Evolutionary conservation across 2,888 invertebrate species (phyloP), one percentile per base, ranked within the genome.

Genomic region (Sabatieria punctata): DNA sequence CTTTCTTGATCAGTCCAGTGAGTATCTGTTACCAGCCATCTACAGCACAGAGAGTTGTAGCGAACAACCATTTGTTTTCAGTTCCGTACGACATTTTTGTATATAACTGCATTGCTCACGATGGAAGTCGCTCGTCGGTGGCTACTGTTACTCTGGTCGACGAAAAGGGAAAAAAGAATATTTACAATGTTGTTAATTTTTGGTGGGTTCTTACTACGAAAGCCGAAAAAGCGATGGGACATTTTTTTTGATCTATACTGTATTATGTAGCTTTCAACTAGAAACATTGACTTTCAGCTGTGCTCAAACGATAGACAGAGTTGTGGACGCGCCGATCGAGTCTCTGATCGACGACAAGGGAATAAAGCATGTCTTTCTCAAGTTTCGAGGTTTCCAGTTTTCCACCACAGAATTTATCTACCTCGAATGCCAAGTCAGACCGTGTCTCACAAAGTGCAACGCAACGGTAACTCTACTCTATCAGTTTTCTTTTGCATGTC

Each of bases 81-180:
- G 45, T 39, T 2, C 45, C 45, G 4, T 45, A 45, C 40, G 45
- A 45, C 23, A 30, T 45, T 18, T 21, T 45, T 15, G 37, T 45
- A 24, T 45, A 30, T 39, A 45, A 40, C 40, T 45, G 45, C 21
- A 24, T 45, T 18, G 45, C 45, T 4, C 45, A 45, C 30, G 45
- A 45, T n/a, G 45, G 45, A 4, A 39, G 26, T 2, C 8, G 40
- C 8, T 27, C 25, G 30, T 27, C 38, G 2, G 22, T 15, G 2
- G 45, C 27, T n/a, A 45, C 45, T 4, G 24, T 45, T 2, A 45
- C 45, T 6, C 21, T 45, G 3, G 33, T 45, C 30, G 45, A 45
- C 21, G 26, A 24, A 18, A 19, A 39, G 13, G 45, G 44, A 37
- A 30, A 13, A 15, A n/a, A 6, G 13, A n/a, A 6, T 15, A 6